phyloP scores from a whole-genome alignment of 2,888 invertebrate genomes.

The Himalopsyche kuldschensis region DNA sequence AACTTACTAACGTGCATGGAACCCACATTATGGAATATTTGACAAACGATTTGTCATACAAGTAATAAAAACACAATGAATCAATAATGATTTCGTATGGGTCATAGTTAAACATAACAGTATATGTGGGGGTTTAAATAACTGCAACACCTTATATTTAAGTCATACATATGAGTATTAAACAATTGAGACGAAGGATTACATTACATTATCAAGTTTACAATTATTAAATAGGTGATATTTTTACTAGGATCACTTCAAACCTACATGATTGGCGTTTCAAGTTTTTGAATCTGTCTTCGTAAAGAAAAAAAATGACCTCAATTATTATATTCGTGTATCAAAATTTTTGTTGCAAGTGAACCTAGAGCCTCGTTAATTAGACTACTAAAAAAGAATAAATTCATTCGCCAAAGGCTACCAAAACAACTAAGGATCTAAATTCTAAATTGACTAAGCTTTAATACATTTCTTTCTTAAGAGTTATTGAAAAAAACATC shows the following conservation, averaged over 20 bases:
- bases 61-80: not conserved
- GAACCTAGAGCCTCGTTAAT: not conserved
- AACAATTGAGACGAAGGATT: not conserved
- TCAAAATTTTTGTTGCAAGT: not conserved
- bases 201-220: not conserved
- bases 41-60: not conserved
- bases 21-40: not conserved
- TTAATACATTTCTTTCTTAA: no score
- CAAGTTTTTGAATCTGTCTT: not conserved
- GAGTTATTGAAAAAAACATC: not conserved
- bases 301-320: not conserved
- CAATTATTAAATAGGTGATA: not conserved
- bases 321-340: not conserved
- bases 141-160: no score
- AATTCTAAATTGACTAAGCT: not conserved
- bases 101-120: no score
- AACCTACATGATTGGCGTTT: not conserved
- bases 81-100: not conserved
- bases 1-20: not conserved
- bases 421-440: not conserved
- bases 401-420: not conserved
- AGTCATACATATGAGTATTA: no score
- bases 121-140: no score
- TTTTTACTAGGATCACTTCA: not conserved
- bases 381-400: not conserved